phyloP scores from a whole-genome alignment of 2,113 vertebrate genomes.

The Stigmatopora argus region DNA sequence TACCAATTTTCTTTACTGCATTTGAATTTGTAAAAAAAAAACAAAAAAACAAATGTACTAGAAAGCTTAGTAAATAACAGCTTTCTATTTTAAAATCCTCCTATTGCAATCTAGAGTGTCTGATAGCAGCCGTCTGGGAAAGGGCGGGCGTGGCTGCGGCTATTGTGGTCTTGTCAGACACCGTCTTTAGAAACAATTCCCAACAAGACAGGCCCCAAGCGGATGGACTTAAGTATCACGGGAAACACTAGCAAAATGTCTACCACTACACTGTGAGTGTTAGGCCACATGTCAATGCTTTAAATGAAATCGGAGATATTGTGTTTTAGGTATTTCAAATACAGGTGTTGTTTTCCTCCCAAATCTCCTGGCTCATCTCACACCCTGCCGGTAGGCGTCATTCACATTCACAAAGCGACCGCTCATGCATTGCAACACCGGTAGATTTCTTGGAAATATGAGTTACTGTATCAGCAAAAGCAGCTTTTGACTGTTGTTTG shows the following conservation, averaged over 20 bases:
- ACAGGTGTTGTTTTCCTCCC: constrained; percentile 62
- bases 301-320: constrained; percentile 50
- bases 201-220: constrained; percentile 60
- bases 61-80: constrained; percentile 38
- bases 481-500: background rate
- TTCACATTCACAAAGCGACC: constrained; percentile 26
- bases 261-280: constrained; percentile 55
- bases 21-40: constrained; percentile 29
- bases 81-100: constrained; percentile 66
- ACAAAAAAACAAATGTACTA: constrained; percentile 65
- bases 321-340: constrained; percentile 48
- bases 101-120: constrained; percentile 70
- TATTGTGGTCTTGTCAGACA: constrained; percentile 69
- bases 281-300: constrained; percentile 43
- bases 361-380: constrained; percentile 61
- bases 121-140: constrained; percentile 71
- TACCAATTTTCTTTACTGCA: background rate
- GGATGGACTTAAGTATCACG: constrained; percentile 53
- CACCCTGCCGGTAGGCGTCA: constrained; percentile 38
- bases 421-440: constrained; percentile 14
- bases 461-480: constrained; percentile 7
- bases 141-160: constrained; percentile 59
- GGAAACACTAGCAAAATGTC: constrained; percentile 60
- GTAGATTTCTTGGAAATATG: background rate
- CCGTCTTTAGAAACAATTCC: constrained; percentile 69